phyloP scores from a whole-genome alignment of 2,113 vertebrate genomes.

The Gallinago media region DNA sequence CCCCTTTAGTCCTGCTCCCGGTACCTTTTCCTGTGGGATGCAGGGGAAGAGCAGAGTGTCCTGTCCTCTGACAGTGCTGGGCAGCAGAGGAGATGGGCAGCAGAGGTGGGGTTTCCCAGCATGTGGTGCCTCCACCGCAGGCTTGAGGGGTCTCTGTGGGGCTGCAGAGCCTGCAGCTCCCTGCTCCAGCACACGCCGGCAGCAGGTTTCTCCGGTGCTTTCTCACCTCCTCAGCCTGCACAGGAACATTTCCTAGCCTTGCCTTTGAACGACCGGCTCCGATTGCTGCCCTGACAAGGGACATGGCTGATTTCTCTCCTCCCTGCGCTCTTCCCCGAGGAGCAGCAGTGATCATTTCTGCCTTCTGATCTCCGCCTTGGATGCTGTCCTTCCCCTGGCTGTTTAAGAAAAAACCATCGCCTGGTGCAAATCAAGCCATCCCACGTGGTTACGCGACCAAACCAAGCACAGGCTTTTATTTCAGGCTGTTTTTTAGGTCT shows the following conservation, averaged over 20 bases:
- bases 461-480: background rate
- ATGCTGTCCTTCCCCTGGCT: background rate
- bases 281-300: background rate
- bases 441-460: background rate
- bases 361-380: background rate
- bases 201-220: accelerated
- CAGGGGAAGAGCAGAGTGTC: accelerated
- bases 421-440: background rate
- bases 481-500: background rate
- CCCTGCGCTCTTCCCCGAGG: background rate
- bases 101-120: background rate
- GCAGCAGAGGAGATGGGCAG: background rate
- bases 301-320: background rate
- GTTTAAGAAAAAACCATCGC: background rate
- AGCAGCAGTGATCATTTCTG: background rate
- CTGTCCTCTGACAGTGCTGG: background rate
- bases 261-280: background rate
- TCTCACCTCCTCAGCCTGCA: background rate
- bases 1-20: background rate
- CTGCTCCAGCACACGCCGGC: accelerated
- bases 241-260: accelerated
- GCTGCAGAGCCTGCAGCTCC: background rate
- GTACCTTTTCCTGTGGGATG: background rate
- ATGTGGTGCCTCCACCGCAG: accelerated
- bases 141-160: background rate